Evolutionary conservation across 2,797 vertebrate species (phyloP).

Genomic region (Premnoplex brunnescens): DNA sequence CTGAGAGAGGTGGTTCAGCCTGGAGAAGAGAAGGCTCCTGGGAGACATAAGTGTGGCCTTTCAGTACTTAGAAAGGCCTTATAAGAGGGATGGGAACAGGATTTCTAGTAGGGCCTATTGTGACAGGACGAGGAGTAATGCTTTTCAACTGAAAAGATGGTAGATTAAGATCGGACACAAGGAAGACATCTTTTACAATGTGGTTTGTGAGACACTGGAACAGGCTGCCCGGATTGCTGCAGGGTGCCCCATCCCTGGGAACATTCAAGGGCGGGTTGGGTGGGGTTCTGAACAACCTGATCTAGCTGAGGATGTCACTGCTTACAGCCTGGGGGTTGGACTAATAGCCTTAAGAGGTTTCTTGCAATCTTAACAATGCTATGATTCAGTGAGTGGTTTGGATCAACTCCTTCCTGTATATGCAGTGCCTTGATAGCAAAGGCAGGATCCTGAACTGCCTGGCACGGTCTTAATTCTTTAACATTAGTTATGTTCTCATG

Average conservation of each 20-base stretch:
- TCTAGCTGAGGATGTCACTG: neutral
- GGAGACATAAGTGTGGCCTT: neutral
- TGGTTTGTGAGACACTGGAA: neutral
- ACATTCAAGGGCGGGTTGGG: neutral
- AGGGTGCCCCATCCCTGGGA: neutral
- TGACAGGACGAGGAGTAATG: neutral
- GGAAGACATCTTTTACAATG: neutral
- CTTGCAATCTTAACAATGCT: neutral
- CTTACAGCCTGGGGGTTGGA: neutral
- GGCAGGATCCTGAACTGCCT: neutral
- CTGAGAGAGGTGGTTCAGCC: neutral
- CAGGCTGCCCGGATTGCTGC: neutral
- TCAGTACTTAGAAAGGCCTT: rapidly evolving
- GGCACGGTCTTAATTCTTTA: neutral
- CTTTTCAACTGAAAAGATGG: neutral
- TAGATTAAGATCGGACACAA: neutral
- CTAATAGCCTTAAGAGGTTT: neutral
- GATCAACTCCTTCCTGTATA: neutral
- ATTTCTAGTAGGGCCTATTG: neutral
- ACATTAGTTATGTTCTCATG: neutral
- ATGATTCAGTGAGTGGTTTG: neutral
- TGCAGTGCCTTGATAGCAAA: neutral
- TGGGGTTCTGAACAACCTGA: neutral
- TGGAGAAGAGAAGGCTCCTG: neutral
- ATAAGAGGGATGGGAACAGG: neutral